Conservation (phyloP, 2,888 invertebrate species). For the Exocentrus adspersus region DNA sequence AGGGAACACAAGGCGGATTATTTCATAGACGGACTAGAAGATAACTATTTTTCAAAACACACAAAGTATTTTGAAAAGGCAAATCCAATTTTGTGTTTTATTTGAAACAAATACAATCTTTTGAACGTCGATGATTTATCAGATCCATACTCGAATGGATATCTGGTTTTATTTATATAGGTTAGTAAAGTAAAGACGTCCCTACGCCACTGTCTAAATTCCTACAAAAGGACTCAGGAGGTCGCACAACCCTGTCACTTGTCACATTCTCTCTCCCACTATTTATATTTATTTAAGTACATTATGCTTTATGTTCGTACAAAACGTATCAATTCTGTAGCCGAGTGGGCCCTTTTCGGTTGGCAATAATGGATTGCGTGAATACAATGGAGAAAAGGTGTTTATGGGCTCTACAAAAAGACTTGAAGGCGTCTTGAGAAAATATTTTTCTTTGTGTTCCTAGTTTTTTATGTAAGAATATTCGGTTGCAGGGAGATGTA, state of each 20-base stretch:
- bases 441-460: conserved; percentile 38
- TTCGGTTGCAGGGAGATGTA: conserved; percentile 30
- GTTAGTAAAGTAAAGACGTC: not conserved
- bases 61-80: too few relatives aligned
- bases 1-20: conserved; percentile 29
- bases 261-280: conserved; percentile 57
- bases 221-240: conserved; percentile 51
- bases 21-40: not conserved
- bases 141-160: too few relatives aligned
- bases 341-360: conserved; percentile 44
- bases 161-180: too few relatives aligned
- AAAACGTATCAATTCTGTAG: conserved; percentile 54
- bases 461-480: conserved; percentile 32
- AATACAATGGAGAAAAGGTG: conserved; percentile 45
- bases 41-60: not conserved
- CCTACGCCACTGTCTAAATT: conserved; percentile 35
- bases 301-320: conserved; percentile 52
- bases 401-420: conserved; percentile 38
- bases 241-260: conserved; percentile 58
- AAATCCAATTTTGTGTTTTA: too few relatives aligned
- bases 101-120: too few relatives aligned
- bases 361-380: conserved; percentile 44
- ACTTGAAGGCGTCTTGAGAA: conserved; percentile 34
- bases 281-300: conserved; percentile 57
- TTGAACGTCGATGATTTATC: too few relatives aligned